Percentiles rank a stretch among this genome's conserved stretches.
These are phyloP conservation scores for Anhinga rufa DNA, from an alignment of 2,113 vertebrate species.

Conservation along the genomic window DNA sequence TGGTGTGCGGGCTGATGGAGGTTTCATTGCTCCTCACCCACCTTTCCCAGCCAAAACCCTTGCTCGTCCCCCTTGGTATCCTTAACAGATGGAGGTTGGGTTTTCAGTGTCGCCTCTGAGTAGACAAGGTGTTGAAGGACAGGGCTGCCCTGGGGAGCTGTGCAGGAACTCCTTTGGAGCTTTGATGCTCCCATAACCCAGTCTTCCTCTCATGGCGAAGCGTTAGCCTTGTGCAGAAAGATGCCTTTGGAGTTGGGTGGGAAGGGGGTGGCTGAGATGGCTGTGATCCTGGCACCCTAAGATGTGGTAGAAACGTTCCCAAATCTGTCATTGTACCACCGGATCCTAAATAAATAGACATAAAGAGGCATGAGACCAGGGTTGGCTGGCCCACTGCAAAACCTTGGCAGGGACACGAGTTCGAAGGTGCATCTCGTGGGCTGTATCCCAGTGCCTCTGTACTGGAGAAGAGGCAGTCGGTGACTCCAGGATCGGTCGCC, in stretches of 20 bases:
- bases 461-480: neutral
- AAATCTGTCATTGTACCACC: neutral
- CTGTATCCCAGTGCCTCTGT: neutral
- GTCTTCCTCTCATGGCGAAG: neutral
- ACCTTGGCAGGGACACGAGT: neutral
- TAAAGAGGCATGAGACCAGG: neutral
- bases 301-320: neutral
- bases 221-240: neutral
- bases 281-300: neutral
- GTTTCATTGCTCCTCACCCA: neutral
- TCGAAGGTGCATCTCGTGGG: neutral
- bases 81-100: neutral
- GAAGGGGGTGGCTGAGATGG: neutral
- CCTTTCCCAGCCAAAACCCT: neutral
- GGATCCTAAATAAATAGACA: neutral
- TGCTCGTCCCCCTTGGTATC: neutral
- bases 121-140: accelerated
- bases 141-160: neutral
- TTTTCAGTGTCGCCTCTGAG: accelerated
- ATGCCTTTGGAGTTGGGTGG: neutral
- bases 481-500: neutral
- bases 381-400: neutral
- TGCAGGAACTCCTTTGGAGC: neutral
- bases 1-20: neutral
- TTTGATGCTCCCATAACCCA: neutral